Percentiles rank a stretch among this genome's conserved stretches.
Conservation (phyloP, 2,888 invertebrate species). For the Sphaerophoria taeniata region DNA sequence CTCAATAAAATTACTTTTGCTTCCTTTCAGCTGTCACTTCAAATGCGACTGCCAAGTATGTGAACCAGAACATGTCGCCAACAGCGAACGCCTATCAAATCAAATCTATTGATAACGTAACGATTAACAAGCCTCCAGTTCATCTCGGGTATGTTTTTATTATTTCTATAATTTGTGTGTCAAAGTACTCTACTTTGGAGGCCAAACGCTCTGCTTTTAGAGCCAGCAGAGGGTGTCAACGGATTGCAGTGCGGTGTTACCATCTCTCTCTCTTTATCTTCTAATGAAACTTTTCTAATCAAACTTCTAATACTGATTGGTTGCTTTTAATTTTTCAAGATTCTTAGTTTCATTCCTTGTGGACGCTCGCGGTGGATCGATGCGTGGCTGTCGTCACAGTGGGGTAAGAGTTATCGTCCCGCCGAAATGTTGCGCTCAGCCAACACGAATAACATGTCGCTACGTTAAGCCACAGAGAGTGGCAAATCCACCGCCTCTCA, state of each 20-base stretch:
- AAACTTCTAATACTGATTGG: no score
- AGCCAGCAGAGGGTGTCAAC: no score
- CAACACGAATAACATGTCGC: constrained; percentile 98
- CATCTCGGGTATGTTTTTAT: background rate
- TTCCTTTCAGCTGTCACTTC: background rate
- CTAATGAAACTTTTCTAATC: no score
- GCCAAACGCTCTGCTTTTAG: no score
- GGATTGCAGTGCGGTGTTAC: no score
- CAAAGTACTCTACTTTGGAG: no score
- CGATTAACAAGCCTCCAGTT: background rate
- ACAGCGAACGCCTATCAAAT: background rate
- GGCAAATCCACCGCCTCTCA: constrained; percentile 95
- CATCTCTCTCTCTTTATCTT: no score
- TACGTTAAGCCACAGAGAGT: constrained; percentile 88
- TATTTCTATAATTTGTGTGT: no score
- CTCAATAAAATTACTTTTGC: no score
- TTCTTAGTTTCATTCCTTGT: constrained; percentile 99
- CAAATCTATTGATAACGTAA: background rate
- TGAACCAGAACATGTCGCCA: background rate
- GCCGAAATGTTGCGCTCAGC: constrained; percentile 96
- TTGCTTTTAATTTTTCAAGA: constrained; percentile 82
- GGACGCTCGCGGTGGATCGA: constrained; percentile 99
- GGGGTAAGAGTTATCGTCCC: constrained; percentile 98
- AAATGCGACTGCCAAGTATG: background rate
- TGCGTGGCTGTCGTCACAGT: constrained; percentile 99